Evolutionary conservation across 2,113 vertebrate species (phyloP).

Genomic region (Vidua chalybeata): DNA sequence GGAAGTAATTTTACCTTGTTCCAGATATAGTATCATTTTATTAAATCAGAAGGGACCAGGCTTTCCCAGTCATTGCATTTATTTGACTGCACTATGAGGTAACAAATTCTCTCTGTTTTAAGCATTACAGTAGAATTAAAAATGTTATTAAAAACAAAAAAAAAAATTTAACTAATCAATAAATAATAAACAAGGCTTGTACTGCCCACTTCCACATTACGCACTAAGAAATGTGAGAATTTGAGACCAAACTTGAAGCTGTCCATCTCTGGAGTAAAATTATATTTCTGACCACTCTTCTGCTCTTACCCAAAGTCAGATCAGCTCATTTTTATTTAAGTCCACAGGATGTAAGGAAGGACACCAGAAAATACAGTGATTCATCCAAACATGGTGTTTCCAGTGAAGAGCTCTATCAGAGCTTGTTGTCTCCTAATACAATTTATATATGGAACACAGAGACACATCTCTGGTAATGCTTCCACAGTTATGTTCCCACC

Average conservation of each 20-base stretch:
- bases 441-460: neutral
- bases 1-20: conserved; percentile 18
- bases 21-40: neutral
- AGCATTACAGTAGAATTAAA: neutral
- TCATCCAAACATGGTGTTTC: neutral
- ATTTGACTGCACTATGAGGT: neutral
- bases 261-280: neutral
- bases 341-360: neutral
- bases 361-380: neutral
- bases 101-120: neutral
- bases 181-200: neutral
- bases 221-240: neutral
- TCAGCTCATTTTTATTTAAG: neutral
- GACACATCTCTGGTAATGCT: neutral
- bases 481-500: neutral
- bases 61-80: neutral
- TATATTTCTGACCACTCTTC: neutral
- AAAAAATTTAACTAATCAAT: neutral
- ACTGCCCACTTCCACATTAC: neutral
- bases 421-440: neutral
- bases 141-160: too few species aligned
- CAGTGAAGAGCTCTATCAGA: neutral
- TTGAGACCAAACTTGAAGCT: neutral
- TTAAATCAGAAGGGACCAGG: neutral
- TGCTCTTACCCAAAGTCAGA: neutral